Conservation (phyloP, 2,113 vertebrate species). For the Lynx canadensis region DNA sequence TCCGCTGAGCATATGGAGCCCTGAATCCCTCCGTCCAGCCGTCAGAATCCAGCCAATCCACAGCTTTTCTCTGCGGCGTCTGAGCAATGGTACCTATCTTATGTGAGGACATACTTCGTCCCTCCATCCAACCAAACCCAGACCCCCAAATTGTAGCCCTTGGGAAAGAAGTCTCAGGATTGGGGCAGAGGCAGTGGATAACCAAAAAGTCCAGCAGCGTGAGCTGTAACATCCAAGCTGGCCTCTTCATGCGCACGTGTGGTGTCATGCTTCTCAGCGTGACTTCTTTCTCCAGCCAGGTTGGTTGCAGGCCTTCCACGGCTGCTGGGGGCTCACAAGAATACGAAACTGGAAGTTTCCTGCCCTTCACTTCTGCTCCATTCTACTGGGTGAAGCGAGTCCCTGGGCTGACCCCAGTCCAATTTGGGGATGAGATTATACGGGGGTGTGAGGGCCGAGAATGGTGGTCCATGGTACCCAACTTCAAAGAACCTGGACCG, state of each 20-base stretch:
- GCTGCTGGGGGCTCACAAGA: neutral
- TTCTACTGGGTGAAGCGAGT: neutral
- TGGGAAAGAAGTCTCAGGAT: neutral
- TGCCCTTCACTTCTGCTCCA: neutral
- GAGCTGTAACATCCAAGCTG: neutral
- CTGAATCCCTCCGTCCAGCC: too few species aligned
- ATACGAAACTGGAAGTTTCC: neutral
- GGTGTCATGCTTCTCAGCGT: fast-evolving
- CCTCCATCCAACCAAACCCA: neutral
- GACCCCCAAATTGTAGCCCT: neutral
- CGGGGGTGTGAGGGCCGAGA: fast-evolving
- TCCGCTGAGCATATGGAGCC: neutral
- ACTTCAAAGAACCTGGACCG: neutral
- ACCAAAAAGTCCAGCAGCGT: neutral
- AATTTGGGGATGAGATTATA: neutral
- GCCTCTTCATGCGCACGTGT: neutral
- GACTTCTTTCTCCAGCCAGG: neutral
- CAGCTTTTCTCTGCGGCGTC: neutral
- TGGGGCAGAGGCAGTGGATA: neutral
- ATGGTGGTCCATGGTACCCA: fast-evolving
- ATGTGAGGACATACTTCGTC: neutral
- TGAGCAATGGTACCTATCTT: neutral
- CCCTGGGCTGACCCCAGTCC: neutral
- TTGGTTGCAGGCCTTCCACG: neutral
- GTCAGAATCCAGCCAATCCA: too few species aligned